These are phyloP conservation scores for Nyctereutes procyonoides DNA, from an alignment of 2,113 vertebrate genomes.

Conservation along the genomic window DNA sequence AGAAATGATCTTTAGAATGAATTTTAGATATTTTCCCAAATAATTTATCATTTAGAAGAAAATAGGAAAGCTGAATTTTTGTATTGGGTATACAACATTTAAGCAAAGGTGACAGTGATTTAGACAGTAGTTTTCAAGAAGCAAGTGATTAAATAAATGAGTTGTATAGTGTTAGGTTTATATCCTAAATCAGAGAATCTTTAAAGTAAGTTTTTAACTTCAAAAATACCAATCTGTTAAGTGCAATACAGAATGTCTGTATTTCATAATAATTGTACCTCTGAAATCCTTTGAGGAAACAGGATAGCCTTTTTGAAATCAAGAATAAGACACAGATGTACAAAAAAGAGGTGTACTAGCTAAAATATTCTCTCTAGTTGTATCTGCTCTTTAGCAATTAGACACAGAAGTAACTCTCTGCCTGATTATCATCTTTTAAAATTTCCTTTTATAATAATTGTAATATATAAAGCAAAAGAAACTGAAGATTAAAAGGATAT, in stretches of 20 bases:
- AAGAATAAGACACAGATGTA: background rate
- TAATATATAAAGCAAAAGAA: constrained; percentile 5
- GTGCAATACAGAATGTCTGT: background rate
- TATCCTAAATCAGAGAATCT: background rate
- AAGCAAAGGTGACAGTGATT: constrained; percentile 1
- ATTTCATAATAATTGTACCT: background rate
- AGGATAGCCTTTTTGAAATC: background rate
- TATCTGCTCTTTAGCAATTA: constrained; percentile 32
- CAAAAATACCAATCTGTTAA: background rate
- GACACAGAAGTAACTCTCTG: background rate
- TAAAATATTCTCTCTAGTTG: constrained; percentile 14
- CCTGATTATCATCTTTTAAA: constrained; percentile 12
- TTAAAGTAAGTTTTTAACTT: constrained; percentile 28
- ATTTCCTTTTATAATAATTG: constrained; percentile 18
- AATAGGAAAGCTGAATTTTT: constrained; percentile 8
- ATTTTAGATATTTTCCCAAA: constrained; percentile 43
- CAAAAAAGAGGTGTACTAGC: background rate
- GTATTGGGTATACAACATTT: background rate
- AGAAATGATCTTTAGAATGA: constrained; percentile 33
- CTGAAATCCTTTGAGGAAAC: constrained; percentile 38
- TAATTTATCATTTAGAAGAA: constrained; percentile 30
- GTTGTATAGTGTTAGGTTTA: background rate
- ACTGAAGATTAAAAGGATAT: background rate
- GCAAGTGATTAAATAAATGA: background rate
- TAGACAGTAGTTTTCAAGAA: constrained; percentile 46